Conservation (phyloP, 1,140 invertebrate species). For the Sitodiplosis mosellana region DNA sequence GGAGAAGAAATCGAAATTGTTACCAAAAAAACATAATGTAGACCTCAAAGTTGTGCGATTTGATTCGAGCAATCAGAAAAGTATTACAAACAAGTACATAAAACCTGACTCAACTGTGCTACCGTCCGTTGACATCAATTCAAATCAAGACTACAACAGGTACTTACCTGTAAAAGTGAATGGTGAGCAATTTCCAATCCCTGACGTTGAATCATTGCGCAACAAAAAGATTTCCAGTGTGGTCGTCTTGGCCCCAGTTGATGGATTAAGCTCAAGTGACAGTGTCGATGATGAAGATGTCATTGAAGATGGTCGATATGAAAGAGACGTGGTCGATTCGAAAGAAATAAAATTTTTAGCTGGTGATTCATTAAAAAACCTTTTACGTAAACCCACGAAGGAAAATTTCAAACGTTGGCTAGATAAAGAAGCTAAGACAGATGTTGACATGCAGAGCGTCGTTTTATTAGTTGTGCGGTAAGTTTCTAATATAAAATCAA, state of each 20-base stretch:
- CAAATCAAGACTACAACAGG: conserved; percentile 50
- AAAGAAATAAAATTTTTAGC: conserved; percentile 40
- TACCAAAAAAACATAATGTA: conserved; percentile 35
- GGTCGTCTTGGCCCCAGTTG: conserved; percentile 61
- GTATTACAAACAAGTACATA: conserved; percentile 51
- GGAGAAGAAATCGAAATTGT: conserved; percentile 18
- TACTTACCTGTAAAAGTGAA: conserved; percentile 67
- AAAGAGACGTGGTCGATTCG: conserved; percentile 27
- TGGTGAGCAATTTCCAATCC: conserved; percentile 64
- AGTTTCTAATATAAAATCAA: too few relatives aligned
- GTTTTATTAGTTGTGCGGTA: conserved; percentile 60
- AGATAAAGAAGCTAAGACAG: conserved; percentile 49
- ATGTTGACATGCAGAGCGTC: conserved; percentile 53
- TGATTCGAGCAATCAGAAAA: conserved; percentile 51
- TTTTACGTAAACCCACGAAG: conserved; percentile 49
- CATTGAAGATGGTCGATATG: conserved; percentile 17
- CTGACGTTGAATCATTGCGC: conserved; percentile 48
- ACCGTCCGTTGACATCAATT: conserved; percentile 50
- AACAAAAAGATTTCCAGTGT: conserved; percentile 60
- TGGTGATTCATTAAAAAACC: conserved; percentile 50
- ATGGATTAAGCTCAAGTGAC: conserved; percentile 22
- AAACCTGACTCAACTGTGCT: conserved; percentile 50
- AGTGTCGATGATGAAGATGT: conserved; percentile 14
- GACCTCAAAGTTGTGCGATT: conserved; percentile 73
- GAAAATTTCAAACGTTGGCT: conserved; percentile 67